Percentiles rank a stretch among this genome's conserved stretches.
phyloP scores from a whole-genome alignment of 2,888 invertebrate genomes.

The Tetranychus piercei region DNA sequence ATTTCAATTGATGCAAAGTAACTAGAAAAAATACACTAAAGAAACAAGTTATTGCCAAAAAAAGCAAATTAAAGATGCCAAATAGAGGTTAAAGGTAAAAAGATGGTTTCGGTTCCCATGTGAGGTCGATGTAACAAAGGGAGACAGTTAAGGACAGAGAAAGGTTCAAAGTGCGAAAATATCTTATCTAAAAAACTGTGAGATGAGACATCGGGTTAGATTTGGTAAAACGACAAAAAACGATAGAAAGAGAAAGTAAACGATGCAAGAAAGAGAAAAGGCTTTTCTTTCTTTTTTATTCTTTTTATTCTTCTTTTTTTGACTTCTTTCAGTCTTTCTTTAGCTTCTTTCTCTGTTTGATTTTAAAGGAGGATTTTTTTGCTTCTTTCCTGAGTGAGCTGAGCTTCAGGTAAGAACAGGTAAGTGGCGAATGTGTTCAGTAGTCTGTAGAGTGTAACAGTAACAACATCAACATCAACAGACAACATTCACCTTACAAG shows the following conservation, averaged over 20 bases:
- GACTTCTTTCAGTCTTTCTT: background rate
- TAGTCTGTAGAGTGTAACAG: background rate
- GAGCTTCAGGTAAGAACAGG: background rate
- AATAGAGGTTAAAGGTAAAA: too few species aligned
- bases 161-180: too few species aligned
- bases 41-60: too few species aligned
- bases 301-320: background rate
- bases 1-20: too few species aligned
- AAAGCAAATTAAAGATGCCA: too few species aligned
- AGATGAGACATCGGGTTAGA: constrained; percentile 2
- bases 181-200: background rate
- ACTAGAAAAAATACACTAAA: too few species aligned
- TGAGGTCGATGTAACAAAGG: too few species aligned
- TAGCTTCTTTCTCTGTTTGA: background rate
- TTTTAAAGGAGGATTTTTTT: too few species aligned
- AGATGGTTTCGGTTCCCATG: too few species aligned
- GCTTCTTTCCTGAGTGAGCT: background rate
- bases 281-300: background rate
- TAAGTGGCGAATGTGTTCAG: background rate
- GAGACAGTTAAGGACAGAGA: too few species aligned
- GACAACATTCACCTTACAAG: background rate
- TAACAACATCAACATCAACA: background rate
- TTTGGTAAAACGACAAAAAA: background rate
- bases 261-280: constrained; percentile 1
- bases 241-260: constrained; percentile 1